Evolutionary conservation across 2,113 vertebrate genomes (phyloP), one percentile per base, ranked within the genome.

Genomic region (Piliocolobus tephrosceles): DNA sequence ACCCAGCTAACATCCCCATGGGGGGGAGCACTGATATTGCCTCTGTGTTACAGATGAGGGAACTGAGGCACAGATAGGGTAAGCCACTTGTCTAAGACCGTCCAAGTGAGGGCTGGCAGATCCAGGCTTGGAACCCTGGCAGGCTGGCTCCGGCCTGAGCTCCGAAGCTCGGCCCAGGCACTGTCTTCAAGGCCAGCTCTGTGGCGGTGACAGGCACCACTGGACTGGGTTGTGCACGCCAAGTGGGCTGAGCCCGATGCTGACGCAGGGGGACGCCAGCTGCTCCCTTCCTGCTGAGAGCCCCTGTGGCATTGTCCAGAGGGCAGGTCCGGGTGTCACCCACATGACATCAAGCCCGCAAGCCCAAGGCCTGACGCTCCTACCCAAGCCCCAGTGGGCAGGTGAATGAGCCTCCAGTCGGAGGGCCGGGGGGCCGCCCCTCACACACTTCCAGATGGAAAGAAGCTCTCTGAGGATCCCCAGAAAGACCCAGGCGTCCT

Each of bases 191-290:
- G 32, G 66, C 52, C 40, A n/a, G 64, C 70, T 75, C 81, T 32
- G 35, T 0, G 6, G 14, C 3, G 0, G 47, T 25, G 13, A 23
- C 35, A 14, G 32, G 38, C 3, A 5, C 20, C 1, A 0, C 40
- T 0, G 14, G 5, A 9, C 18, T 2, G 68, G 2, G 13, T 16
- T 0, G 30, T 18, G 30, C 45, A 2, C 5, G 2, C 81, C 6
- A 18, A 17, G 10, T 23, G 6, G 23, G 75, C 16, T 5, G 0
- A 61, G 32, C 25, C 22, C 0, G n/a, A 1, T 10, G 27, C 18
- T 13, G 35, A 20, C 13, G 38, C 72, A 0, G 8, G 13, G 35
- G 35, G 6, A 27, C 1, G 4, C 30, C 70, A 5, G 2, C 35
- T 0, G 8, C 2, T 0, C 22, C 47, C 30, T 35, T 68, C 38